Evolutionary conservation across 2,113 vertebrate species (phyloP).

Genomic region (Oncorhynchus kisutch): DNA sequence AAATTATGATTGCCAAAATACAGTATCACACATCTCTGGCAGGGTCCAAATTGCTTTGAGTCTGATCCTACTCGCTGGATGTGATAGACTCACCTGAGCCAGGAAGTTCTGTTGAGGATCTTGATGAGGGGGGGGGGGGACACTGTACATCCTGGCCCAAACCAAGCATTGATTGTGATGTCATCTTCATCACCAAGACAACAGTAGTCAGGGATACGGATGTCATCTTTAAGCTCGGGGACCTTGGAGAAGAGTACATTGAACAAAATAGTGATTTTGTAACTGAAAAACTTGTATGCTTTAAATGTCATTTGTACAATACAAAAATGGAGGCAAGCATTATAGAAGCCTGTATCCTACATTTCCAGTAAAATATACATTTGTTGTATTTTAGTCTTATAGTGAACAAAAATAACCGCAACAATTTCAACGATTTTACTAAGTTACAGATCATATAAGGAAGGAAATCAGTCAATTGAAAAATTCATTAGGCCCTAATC

Average conservation of each 20-base stretch:
- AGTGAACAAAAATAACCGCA: too few relatives aligned
- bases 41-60: too few relatives aligned
- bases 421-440: too few relatives aligned
- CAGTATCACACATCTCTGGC: constrained; percentile 4
- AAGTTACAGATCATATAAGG: too few relatives aligned
- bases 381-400: too few relatives aligned
- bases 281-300: too few relatives aligned
- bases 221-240: constrained; percentile 89
- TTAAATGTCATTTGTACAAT: too few relatives aligned
- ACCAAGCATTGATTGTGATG: constrained; percentile 95
- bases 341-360: too few relatives aligned
- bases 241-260: constrained; percentile 71
- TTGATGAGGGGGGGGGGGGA: constrained; percentile 96
- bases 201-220: constrained; percentile 92
- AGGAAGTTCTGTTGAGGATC: constrained; percentile 96
- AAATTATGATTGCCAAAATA: constrained; percentile 22
- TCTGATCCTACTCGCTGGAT: constrained; percentile 13
- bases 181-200: constrained; percentile 91
- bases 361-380: too few relatives aligned
- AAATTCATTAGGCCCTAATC: too few relatives aligned
- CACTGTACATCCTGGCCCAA: constrained; percentile 87
- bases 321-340: too few relatives aligned
- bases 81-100: constrained; percentile 77
- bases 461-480: too few relatives aligned
- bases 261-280: not conserved